These are phyloP conservation scores for Taenaris catops DNA, from an alignment of 2,888 invertebrate species.

Conservation along the genomic window DNA sequence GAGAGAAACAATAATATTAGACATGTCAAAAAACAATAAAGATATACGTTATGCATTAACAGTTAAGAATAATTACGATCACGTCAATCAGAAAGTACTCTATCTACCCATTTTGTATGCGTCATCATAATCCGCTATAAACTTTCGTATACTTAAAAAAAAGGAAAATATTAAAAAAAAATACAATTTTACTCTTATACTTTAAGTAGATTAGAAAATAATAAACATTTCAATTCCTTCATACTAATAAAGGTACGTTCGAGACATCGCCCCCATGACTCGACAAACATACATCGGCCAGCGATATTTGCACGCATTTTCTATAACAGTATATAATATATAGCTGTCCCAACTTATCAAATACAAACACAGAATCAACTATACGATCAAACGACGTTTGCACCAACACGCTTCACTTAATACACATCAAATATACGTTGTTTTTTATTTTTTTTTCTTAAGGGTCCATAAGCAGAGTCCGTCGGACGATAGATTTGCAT, in stretches of 20 bases:
- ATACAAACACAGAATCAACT: constrained; percentile 70
- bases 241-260: constrained; percentile 2
- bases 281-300: constrained; percentile 36
- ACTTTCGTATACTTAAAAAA: too few relatives aligned
- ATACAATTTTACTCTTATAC: too few relatives aligned
- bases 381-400: constrained; percentile 48
- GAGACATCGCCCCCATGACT: constrained; percentile 18
- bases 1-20: too few relatives aligned
- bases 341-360: constrained; percentile 70
- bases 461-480: constrained; percentile 18
- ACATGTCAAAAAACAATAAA: too few relatives aligned
- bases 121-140: too few relatives aligned
- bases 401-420: constrained; percentile 29
- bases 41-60: too few relatives aligned
- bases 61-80: too few relatives aligned
- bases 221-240: constrained; percentile 8
- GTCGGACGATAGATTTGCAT: constrained; percentile 18
- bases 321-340: constrained; percentile 49
- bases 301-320: constrained; percentile 43
- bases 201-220: too few relatives aligned
- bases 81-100: too few relatives aligned
- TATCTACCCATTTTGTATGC: too few relatives aligned
- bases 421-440: constrained; percentile 19
- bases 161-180: too few relatives aligned
- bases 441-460: too few relatives aligned